Evolutionary conservation across 2,113 vertebrate genomes (phyloP), one percentile per base, ranked within the genome.

Genomic region (Triplophysa siluroides): DNA sequence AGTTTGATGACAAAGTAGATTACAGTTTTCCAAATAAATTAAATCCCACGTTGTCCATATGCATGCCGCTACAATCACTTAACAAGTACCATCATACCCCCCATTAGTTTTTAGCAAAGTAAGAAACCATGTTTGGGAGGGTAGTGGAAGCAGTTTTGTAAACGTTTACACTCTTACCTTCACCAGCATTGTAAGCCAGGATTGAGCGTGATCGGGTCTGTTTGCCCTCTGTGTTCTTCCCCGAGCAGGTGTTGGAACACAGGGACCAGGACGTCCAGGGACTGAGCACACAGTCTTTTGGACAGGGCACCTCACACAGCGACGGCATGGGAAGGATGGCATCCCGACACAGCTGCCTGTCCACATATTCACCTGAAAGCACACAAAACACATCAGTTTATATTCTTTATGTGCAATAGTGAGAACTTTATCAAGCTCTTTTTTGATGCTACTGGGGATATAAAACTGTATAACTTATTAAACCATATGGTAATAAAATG

Each of bases 231-330:
- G 96, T 97, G 86, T 94, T 97, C 89, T 99, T 99, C 2, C 98
- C 95, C 0, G 98, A 99, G 92, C 98, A 99, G 87, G 98, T 99
- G 84, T 99, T 95, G 0, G 98, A 99, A 86, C 98, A 99, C 78
- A 94, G 94, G 8, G 95, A 95, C 98, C 98, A 99, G 0, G 87
- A 0, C 0, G 95, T 96, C 98, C 98, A 99, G 65, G 85, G 72
- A 87, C 95, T 98, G 79, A 99, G 94, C 38, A 95, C 95, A 67
- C 98, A 99, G 90, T 98, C 97, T 88, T 94, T 96, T 0, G 96
- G 93, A 88, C 98, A 99, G 0, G 98, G 94, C 64, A 95, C 95
- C 16, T 98, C 94, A 0, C 98, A 99, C 79, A 91, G 91, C 14
- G 92, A 92, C 0, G 98, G 97, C 84, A 97, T 94, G 2, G 97